Base-by-base conservation (phyloP, 2,888 invertebrate genomes). In the Leptinotarsa tumamoca region DNA sequence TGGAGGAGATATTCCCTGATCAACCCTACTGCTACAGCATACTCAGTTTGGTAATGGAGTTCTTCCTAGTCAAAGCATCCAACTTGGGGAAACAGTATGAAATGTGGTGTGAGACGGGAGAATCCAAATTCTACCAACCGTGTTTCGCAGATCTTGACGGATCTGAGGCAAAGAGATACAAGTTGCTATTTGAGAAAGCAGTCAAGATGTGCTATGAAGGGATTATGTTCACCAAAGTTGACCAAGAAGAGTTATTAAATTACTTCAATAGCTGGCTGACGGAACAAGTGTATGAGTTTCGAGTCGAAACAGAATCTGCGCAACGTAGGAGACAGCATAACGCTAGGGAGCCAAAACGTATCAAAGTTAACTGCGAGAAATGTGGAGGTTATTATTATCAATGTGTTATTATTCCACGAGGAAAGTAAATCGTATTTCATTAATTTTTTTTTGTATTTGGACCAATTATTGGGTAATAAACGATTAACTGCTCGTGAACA, bases 261-360 rank as follows among this genome's bases (percentile, higher is more conserved):
- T 84, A 81, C 74, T 78, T 83, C 18, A 72, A 77, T 33, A 80
- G 74, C 14, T 82, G 82, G 81, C 54, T 84, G 23, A 50, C 75
- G 17, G 76, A 80, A 51, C 66, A 81, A 50, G 73, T 83, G 15
- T 74, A 67, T 27, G 74, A 80, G 10, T 72, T 77, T 17, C 68
- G 79, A 63, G 61, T 75, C 66, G 73, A 69, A 56, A 43, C 49
- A 71, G 77, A 80, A 50, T 67, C 67, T 33, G 67, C 68, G 54
- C 61, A 54, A 21, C 75, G 21, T 21, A 77, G 74, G 21, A 14
- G 14, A 49, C 17, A 23, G 14, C 79, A 80, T 77, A 79, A 81
- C 5, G n/a, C 56, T 56, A 21, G 3, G 2, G 21, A 21, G n/a
- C 21, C 56, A 18, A 18, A 21, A 3, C 18, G 56, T 18, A 56